These are phyloP conservation scores for Saguinus oedipus DNA, from an alignment of 2,797 vertebrate species.

Conservation along the genomic window DNA sequence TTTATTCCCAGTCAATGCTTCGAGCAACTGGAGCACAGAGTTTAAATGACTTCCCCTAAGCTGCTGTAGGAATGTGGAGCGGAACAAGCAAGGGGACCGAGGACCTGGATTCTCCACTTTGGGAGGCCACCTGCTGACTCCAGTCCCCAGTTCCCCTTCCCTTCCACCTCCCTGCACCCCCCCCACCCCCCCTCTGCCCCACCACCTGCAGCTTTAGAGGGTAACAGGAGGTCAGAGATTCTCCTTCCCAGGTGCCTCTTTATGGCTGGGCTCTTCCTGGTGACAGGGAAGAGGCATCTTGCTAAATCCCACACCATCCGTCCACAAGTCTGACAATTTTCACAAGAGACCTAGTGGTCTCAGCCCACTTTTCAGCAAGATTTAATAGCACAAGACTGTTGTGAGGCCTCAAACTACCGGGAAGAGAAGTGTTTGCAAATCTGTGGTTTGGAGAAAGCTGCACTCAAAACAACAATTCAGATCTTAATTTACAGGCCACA, in stretches of 20 bases:
- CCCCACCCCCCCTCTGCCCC: background rate
- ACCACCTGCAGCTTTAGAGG: background rate
- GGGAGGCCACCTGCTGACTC: constrained; percentile 21
- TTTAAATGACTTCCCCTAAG: constrained; percentile 54
- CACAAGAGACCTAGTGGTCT: constrained; percentile 66
- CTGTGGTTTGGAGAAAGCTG: constrained; percentile 64
- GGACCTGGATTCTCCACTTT: constrained; percentile 29
- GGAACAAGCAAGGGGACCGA: background rate
- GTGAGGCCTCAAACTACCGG: constrained; percentile 65
- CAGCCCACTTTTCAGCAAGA: constrained; percentile 73
- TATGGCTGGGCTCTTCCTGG: background rate
- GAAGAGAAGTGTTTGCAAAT: constrained; percentile 68
- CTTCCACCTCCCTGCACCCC: background rate
- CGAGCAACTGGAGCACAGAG: constrained; percentile 58
- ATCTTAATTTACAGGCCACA: constrained; percentile 73
- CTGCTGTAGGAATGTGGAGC: constrained; percentile 57
- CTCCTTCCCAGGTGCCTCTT: background rate
- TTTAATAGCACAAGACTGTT: constrained; percentile 64
- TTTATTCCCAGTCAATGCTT: constrained; percentile 36
- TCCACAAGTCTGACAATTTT: constrained; percentile 66
- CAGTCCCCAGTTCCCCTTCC: background rate
- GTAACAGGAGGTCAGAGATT: background rate
- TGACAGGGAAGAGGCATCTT: constrained; percentile 21
- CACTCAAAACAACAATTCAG: constrained; percentile 67
- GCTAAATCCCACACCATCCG: constrained; percentile 52